Conservation (phyloP, 1,140 invertebrate genomes). For the Drosophila setifemur region DNA sequence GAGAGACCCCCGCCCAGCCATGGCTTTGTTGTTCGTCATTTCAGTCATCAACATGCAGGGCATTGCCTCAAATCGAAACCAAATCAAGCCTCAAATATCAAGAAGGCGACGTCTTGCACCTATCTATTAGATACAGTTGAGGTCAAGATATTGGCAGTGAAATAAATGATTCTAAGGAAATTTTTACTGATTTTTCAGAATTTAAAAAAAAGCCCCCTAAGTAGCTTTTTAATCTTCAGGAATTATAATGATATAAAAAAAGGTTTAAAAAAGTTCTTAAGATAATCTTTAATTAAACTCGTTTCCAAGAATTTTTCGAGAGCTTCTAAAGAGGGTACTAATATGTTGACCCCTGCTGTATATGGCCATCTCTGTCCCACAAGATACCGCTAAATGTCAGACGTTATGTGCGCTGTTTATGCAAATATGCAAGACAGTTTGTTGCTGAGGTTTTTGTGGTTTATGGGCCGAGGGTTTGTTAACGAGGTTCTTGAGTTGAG, state of each 20-base stretch:
- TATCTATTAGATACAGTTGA: neutral
- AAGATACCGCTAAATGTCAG: slow-evolving; percentile 67
- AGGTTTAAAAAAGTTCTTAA: too few relatives aligned
- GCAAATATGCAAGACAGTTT: slow-evolving; percentile 55
- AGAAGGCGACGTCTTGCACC: slow-evolving; percentile 33
- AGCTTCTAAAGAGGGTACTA: neutral
- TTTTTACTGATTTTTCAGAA: too few relatives aligned
- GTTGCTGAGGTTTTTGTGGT: slow-evolving; percentile 16
- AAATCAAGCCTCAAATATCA: slow-evolving; percentile 59
- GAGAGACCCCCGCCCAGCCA: neutral
- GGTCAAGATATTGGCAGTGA: neutral
- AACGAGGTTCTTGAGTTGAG: slow-evolving; percentile 50
- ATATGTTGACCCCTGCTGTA: neutral
- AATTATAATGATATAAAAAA: too few relatives aligned
- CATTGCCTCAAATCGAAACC: slow-evolving; percentile 63
- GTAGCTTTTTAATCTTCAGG: too few relatives aligned
- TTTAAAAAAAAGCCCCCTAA: too few relatives aligned
- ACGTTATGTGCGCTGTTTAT: slow-evolving; percentile 74
- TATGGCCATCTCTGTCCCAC: slow-evolving; percentile 5
- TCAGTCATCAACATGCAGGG: slow-evolving; percentile 61
- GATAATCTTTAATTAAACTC: too few relatives aligned
- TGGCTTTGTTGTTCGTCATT: neutral
- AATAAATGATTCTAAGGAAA: too few relatives aligned
- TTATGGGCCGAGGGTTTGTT: slow-evolving; percentile 50
- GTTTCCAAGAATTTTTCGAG: too few relatives aligned